These are phyloP conservation scores for Drosophila robusta DNA, from an alignment of 2,888 invertebrate species.

Conservation along the genomic window DNA sequence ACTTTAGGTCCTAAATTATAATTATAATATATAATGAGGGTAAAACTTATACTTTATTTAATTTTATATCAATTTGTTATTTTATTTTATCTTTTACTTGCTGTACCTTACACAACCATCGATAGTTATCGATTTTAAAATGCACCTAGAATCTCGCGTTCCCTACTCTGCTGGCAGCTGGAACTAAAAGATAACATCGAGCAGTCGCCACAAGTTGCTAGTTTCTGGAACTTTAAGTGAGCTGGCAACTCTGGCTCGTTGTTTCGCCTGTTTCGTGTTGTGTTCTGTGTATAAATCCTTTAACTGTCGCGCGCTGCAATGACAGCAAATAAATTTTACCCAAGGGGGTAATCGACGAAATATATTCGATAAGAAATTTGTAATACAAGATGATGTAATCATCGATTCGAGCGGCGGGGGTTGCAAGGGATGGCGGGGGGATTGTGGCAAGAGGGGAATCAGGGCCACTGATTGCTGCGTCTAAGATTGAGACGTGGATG, in stretches of 20 bases:
- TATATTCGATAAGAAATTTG: slow-evolving; percentile 83
- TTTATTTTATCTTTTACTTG: too few species aligned
- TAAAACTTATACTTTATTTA: too few species aligned
- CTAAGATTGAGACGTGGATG: slow-evolving; percentile 24
- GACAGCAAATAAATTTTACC: slow-evolving; percentile 85
- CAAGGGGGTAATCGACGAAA: slow-evolving; percentile 85
- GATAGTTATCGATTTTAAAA: too few species aligned
- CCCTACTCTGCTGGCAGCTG: too few species aligned
- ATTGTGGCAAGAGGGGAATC: slow-evolving; percentile 1
- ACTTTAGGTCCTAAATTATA: too few species aligned
- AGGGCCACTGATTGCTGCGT: slow-evolving; percentile 25
- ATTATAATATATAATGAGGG: too few species aligned
- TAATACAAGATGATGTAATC: slow-evolving; percentile 76
- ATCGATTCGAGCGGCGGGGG: slow-evolving; percentile 52
- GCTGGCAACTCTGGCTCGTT: slow-evolving; percentile 30
- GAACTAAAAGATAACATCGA: not conserved
- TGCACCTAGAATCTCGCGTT: too few species aligned
- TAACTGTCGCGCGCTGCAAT: slow-evolving; percentile 80
- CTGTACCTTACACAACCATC: too few species aligned
- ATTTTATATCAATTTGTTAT: too few species aligned
- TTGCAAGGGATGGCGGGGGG: not conserved
- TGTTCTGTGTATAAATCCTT: slow-evolving; percentile 76
- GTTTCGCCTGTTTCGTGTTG: slow-evolving; percentile 16
- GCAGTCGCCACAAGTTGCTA: slow-evolving; percentile 9
- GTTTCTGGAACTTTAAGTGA: slow-evolving; percentile 10